Base-by-base conservation (phyloP, 2,888 invertebrate genomes). In the Myopa testacea region DNA sequence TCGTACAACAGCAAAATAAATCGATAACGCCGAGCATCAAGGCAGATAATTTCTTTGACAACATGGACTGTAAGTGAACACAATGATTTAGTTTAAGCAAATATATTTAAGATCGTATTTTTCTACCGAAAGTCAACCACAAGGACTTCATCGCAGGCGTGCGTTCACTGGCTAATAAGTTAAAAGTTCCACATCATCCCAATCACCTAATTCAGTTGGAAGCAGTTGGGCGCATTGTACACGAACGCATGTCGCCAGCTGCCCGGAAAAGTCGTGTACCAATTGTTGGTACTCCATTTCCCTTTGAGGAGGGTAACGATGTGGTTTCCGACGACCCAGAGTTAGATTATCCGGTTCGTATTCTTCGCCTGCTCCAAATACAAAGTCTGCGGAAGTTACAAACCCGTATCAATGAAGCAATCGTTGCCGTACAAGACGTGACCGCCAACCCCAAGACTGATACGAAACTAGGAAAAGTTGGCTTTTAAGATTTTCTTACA, bases 391-490 rank as follows among this genome's bases (percentile, higher is more conserved):
- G 90, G 0, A 83, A 89, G 81, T 91, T 99, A 72, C 99, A 99
- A 88, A 98, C 97, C 0, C 93, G 92, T 84, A 97, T 98, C 73
- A 99, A 99, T 89, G 96, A 98, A 88, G 93, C 96, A 1, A 94
- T 99, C 82, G 99, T 98, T 1, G 92, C 93, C 67, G 95, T 98
- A 4, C 99, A 99, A 90, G 93, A 91, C 80, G 91, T 99, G 2
- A 99, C 99, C 1, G 98, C 98, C 5, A 95, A 99, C 91, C 99
- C 98, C 3, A 97, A 97, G 90, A 99, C 98, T 80, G 98, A 99
- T 87, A 96, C 97, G 0, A 94, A 94, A 87, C 90, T 99, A 69
- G 98, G 98, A 74, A 95, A 96, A 92, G 98, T 98, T 82, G 98
- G 98, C 81, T 75, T 75, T 19, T 75, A 40, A 38, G 38, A 4